phyloP scores from a whole-genome alignment of 1,140 invertebrate species.

The Ruditapes philippinarum region DNA sequence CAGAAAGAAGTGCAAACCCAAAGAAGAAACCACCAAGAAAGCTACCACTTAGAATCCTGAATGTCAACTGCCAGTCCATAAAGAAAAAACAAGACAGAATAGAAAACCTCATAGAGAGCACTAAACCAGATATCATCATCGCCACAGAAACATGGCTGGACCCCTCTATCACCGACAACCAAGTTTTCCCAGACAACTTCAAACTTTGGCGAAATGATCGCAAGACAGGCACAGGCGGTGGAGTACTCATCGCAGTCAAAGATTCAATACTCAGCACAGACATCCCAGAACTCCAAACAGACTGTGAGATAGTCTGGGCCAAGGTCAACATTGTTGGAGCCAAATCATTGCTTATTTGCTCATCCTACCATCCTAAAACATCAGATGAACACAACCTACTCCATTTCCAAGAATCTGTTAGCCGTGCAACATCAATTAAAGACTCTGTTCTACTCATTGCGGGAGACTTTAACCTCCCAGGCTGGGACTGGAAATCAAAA shows the following conservation, averaged over 20 bases:
- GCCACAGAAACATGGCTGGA: slow-evolving; percentile 52
- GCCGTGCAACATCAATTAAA: background rate
- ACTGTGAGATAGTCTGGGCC: slow-evolving; percentile 65
- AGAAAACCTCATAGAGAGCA: slow-evolving; percentile 41
- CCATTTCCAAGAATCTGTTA: background rate
- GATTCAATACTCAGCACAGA: slow-evolving; percentile 21
- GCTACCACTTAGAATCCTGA: background rate
- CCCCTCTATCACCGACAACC: slow-evolving; percentile 37
- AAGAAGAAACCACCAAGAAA: background rate
- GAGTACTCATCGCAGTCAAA: slow-evolving; percentile 61
- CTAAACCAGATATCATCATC: slow-evolving; percentile 54
- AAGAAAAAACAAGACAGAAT: slow-evolving; percentile 23
- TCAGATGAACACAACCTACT: background rate
- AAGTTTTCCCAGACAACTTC: slow-evolving; percentile 62
- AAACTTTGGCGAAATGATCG: slow-evolving; percentile 59
- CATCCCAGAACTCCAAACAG: slow-evolving; percentile 55
- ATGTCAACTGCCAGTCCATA: slow-evolving; percentile 25
- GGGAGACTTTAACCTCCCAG: slow-evolving; percentile 29
- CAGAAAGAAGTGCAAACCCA: background rate
- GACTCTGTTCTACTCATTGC: background rate
- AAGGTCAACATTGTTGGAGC: slow-evolving; percentile 55
- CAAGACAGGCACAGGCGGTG: background rate
- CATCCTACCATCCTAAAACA: slow-evolving; percentile 40
- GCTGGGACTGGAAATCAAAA: slow-evolving; percentile 22
- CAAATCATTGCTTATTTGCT: slow-evolving; percentile 34